phyloP scores from a whole-genome alignment of 2,113 vertebrate species.

The Sinocyclocheilus maitianheensis region DNA sequence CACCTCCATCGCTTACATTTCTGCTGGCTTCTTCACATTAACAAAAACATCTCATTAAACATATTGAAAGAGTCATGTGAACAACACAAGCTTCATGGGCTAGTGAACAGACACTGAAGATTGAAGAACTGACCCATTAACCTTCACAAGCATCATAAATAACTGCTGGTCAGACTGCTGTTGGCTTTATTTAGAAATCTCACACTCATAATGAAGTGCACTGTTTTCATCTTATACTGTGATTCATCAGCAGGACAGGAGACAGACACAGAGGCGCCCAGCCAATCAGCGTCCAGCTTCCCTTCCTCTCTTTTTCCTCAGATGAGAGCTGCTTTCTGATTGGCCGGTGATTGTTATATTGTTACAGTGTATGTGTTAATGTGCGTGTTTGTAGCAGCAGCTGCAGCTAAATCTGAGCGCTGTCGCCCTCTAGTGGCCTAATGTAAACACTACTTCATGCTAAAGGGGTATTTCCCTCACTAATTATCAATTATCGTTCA shows the following conservation, averaged over 20 bases:
- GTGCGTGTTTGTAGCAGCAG: slow-evolving; percentile 22
- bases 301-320: neutral
- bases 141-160: neutral
- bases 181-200: neutral
- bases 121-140: neutral
- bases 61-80: neutral
- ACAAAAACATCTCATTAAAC: neutral
- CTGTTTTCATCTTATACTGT: neutral
- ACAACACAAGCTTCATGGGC: neutral
- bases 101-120: neutral
- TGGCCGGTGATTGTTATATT: slow-evolving; percentile 7
- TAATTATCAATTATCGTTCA: neutral
- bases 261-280: neutral
- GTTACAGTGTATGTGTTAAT: neutral
- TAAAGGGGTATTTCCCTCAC: neutral
- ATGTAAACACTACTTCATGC: neutral
- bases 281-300: slow-evolving; percentile 35
- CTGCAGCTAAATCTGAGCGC: neutral
- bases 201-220: neutral
- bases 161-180: neutral
- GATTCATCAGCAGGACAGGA: neutral
- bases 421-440: neutral
- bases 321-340: slow-evolving; percentile 31
- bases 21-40: too few relatives aligned
- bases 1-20: neutral